phyloP scores from a whole-genome alignment of 2,888 invertebrate species.

The Crepidodera aurea region DNA sequence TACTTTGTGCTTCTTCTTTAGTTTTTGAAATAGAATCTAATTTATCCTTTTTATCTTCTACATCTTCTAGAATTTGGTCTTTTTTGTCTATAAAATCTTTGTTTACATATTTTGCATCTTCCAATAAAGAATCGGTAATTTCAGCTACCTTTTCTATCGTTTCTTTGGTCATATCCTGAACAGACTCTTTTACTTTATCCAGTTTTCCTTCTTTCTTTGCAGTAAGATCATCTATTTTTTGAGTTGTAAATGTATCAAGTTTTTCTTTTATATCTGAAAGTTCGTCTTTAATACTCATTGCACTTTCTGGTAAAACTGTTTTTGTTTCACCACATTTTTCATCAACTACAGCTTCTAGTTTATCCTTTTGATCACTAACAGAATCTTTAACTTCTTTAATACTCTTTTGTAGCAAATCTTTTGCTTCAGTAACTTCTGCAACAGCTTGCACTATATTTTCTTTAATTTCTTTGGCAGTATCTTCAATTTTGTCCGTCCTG shows the following conservation, averaged over 20 bases:
- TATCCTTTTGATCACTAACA: not conserved
- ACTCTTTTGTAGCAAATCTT: not conserved
- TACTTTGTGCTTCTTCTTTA: no score
- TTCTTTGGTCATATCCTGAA: no score
- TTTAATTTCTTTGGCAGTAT: conserved; percentile 5
- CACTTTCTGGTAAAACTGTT: no score
- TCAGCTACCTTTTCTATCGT: no score
- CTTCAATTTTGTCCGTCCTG: not conserved
- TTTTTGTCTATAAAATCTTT: not conserved
- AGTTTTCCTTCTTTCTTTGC: no score
- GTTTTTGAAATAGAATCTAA: no score
- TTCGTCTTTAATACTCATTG: no score
- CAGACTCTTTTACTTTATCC: no score
- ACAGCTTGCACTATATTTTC: not conserved
- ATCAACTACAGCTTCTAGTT: not conserved
- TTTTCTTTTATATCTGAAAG: not conserved
- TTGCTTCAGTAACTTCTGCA: no score
- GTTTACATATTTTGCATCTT: not conserved
- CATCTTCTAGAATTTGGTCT: not conserved
- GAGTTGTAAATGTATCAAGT: not conserved
- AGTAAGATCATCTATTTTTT: no score
- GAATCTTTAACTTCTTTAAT: not conserved
- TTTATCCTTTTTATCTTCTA: not conserved
- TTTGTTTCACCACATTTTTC: no score
- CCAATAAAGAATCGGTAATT: not conserved